Evolutionary conservation across 2,888 invertebrate species (phyloP).

Genomic region (Lasioglossum zephyrum): DNA sequence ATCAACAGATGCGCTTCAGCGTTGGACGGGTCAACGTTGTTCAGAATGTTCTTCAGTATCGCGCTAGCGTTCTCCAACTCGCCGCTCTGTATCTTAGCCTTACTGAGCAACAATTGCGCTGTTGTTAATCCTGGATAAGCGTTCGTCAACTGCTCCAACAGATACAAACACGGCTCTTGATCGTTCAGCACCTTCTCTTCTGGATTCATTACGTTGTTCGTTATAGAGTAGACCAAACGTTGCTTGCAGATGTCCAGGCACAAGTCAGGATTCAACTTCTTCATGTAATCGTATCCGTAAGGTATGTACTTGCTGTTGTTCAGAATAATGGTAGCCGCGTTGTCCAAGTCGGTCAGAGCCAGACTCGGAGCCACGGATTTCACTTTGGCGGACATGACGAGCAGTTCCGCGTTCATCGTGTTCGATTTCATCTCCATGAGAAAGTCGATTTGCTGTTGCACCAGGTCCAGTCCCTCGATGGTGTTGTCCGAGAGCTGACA

Average conservation of each 20-base stretch:
- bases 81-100: slow-evolving; percentile 92
- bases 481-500: slow-evolving; percentile 91
- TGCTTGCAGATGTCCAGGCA: slow-evolving; percentile 91
- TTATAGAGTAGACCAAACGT: slow-evolving; percentile 90
- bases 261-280: slow-evolving; percentile 93
- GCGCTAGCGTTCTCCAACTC: slow-evolving; percentile 90
- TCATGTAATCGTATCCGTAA: slow-evolving; percentile 91
- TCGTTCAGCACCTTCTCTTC: slow-evolving; percentile 11
- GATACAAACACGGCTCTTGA: slow-evolving; percentile 48
- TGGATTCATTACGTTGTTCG: slow-evolving; percentile 81
- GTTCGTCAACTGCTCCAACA: slow-evolving; percentile 89
- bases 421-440: slow-evolving; percentile 92
- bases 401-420: slow-evolving; percentile 88
- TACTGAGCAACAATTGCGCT: slow-evolving; percentile 90
- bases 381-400: slow-evolving; percentile 89
- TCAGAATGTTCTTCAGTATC: slow-evolving; percentile 90
- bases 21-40: slow-evolving; percentile 90
- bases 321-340: slow-evolving; percentile 86
- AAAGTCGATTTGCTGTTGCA: slow-evolving; percentile 94
- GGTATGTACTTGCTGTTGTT: slow-evolving; percentile 86
- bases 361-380: slow-evolving; percentile 85
- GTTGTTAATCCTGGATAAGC: slow-evolving; percentile 92
- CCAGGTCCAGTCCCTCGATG: slow-evolving; percentile 88
- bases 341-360: slow-evolving; percentile 87
- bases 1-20: slow-evolving; percentile 94